These are phyloP conservation scores for Chloropsis cyanopogon DNA, from an alignment of 2,113 vertebrate genomes.

Conservation along the genomic window DNA sequence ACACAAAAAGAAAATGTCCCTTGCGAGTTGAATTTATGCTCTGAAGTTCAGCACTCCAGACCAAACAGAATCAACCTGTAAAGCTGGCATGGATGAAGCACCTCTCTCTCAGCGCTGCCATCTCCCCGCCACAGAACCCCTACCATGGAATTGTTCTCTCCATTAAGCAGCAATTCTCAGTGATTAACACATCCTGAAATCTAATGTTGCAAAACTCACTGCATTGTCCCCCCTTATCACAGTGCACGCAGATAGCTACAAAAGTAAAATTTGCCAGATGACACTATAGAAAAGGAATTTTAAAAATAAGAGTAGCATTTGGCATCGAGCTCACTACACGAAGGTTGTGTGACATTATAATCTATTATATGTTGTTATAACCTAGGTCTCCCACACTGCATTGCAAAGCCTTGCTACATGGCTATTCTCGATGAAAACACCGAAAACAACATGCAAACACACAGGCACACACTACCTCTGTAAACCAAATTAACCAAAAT, in stretches of 20 bases:
- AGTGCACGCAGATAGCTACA: neutral
- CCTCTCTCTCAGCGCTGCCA: neutral
- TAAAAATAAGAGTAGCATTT: neutral
- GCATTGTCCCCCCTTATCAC: neutral
- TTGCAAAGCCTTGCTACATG: neutral
- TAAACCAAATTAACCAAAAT: slow-evolving; percentile 13
- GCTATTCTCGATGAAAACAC: neutral
- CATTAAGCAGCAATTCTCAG: neutral
- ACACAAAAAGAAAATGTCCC: neutral
- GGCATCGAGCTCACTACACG: neutral
- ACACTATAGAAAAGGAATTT: neutral
- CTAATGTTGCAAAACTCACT: neutral
- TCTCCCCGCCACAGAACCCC: neutral
- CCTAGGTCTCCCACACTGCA: neutral
- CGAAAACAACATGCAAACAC: neutral
- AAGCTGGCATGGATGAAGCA: neutral
- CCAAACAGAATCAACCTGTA: slow-evolving; percentile 3
- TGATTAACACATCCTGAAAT: neutral
- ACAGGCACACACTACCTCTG: slow-evolving; percentile 1
- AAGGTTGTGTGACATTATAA: neutral
- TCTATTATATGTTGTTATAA: neutral
- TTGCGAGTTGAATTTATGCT: neutral
- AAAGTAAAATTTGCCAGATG: neutral
- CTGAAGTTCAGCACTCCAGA: neutral
- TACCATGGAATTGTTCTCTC: neutral